These are phyloP conservation scores for Bombus soroeensis DNA, from an alignment of 1,140 invertebrate species.

Conservation along the genomic window DNA sequence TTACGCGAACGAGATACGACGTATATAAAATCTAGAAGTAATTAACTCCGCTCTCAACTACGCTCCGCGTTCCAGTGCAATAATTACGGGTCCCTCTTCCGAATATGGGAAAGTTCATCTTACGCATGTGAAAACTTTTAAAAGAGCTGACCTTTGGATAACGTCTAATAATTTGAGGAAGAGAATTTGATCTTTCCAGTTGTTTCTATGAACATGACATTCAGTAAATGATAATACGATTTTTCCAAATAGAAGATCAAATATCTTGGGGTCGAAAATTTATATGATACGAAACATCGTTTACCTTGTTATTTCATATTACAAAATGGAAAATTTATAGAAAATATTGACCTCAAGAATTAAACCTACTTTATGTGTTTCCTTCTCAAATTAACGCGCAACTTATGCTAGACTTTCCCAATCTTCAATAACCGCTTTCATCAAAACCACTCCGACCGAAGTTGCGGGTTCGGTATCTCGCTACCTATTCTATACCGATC, in stretches of 20 bases:
- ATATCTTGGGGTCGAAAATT: too few species aligned
- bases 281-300: too few species aligned
- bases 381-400: not conserved
- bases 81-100: not conserved
- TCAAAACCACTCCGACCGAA: not conserved
- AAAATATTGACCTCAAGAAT: too few species aligned
- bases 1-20: slow-evolving; percentile 9
- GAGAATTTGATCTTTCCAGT: not conserved
- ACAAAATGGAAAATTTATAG: too few species aligned
- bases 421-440: too few species aligned
- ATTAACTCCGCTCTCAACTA: slow-evolving; percentile 20
- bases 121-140: not conserved
- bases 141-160: not conserved
- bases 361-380: not conserved
- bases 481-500: not conserved
- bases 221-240: not conserved
- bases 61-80: not conserved
- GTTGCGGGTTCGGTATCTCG: not conserved
- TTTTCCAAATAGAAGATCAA: too few species aligned
- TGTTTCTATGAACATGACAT: not conserved
- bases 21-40: slow-evolving; percentile 21
- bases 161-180: not conserved
- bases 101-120: not conserved
- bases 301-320: too few species aligned
- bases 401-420: too few species aligned